Conservation (phyloP, 2,113 vertebrate genomes). For the Entosphenus tridentatus region DNA sequence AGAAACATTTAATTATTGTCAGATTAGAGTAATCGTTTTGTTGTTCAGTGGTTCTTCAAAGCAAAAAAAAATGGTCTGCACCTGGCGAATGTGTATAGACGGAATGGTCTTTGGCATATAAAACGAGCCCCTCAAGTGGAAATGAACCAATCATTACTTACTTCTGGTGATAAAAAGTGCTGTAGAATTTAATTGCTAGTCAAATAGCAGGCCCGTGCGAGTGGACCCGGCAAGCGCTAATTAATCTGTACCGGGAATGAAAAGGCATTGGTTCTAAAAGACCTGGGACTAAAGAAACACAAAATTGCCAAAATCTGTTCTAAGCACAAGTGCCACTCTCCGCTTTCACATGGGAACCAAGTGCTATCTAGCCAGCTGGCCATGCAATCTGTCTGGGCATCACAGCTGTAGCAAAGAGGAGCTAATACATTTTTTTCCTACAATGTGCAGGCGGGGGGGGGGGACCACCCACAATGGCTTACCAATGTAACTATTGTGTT, state of each 20-base stretch:
- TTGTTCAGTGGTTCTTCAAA: too few relatives aligned
- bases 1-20: too few relatives aligned
- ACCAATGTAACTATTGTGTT: too few relatives aligned
- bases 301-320: not conserved
- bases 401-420: not conserved
- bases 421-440: not conserved
- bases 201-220: not conserved
- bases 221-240: not conserved
- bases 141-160: not conserved
- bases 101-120: conserved; percentile 1
- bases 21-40: too few relatives aligned
- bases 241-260: not conserved
- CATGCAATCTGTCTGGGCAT: not conserved
- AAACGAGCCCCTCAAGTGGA: not conserved
- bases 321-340: conserved; percentile 2
- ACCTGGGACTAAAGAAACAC: not conserved
- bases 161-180: not conserved
- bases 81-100: conserved; percentile 3
- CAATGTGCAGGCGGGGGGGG: too few relatives aligned
- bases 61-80: not conserved
- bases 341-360: conserved; percentile 1
- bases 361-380: conserved; percentile 4
- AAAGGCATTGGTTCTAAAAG: not conserved
- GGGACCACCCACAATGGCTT: too few relatives aligned
- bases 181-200: conserved; percentile 3